Evolutionary conservation across 1,140 invertebrate species (phyloP).

Genomic region (Macrosteles quadrilineatus): DNA sequence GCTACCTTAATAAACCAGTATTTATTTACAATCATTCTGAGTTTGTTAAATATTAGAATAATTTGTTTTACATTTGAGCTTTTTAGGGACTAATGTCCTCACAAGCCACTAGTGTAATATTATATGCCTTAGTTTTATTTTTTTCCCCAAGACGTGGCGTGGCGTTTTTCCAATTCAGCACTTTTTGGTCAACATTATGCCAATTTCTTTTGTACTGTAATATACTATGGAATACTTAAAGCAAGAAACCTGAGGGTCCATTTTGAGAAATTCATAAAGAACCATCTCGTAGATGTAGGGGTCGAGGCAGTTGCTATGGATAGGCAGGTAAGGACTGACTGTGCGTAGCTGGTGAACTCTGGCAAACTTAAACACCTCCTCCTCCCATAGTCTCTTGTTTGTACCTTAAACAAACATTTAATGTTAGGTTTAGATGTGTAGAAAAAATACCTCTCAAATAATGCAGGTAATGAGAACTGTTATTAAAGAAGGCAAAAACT

Average conservation of each 20-base stretch:
- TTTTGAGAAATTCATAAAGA: slow-evolving; percentile 88
- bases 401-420: slow-evolving; percentile 57
- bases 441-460: too few relatives aligned
- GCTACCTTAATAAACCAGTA: too few relatives aligned
- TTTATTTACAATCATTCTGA: too few relatives aligned
- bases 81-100: too few relatives aligned
- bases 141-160: neutral
- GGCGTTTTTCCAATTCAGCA: neutral
- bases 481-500: too few relatives aligned
- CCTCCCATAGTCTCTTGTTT: slow-evolving; percentile 91
- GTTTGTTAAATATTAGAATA: too few relatives aligned
- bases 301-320: slow-evolving; percentile 68
- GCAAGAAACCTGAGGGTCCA: slow-evolving; percentile 70
- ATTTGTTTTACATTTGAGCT: too few relatives aligned
- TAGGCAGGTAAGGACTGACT: slow-evolving; percentile 82
- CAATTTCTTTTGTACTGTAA: too few relatives aligned
- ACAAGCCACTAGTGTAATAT: too few relatives aligned
- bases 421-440: too few relatives aligned
- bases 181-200: neutral
- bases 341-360: slow-evolving; percentile 75
- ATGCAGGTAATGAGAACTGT: too few relatives aligned
- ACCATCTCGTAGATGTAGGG: slow-evolving; percentile 94
- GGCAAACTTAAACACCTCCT: slow-evolving; percentile 89
- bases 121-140: neutral
- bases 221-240: too few relatives aligned